Conservation (phyloP, 2,888 invertebrate species). For the Drosophila demipolita region DNA sequence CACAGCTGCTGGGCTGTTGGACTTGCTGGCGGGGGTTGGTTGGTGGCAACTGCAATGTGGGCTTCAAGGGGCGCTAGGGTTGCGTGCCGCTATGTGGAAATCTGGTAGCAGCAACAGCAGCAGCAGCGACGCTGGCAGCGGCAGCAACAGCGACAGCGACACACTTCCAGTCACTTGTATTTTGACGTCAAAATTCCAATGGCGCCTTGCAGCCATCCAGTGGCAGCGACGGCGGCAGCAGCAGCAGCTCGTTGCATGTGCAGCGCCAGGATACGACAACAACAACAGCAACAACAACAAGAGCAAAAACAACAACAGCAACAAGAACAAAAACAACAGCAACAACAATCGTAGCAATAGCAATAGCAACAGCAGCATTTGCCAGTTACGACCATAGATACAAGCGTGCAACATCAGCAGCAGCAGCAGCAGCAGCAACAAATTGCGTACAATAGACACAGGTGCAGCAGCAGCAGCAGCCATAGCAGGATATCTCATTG, state of each 20-base stretch:
- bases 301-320: conserved; percentile 39
- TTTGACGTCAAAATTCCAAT: conserved; percentile 76
- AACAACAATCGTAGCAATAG: conserved; percentile 44
- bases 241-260: conserved; percentile 66
- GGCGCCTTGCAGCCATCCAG: conserved; percentile 74
- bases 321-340: not conserved
- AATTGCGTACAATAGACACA: conserved; percentile 19
- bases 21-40: conserved; percentile 39
- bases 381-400: conserved; percentile 55
- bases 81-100: conserved; percentile 77
- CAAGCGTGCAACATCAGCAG: conserved; percentile 57
- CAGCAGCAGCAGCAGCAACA: conserved; percentile 38
- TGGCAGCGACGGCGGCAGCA: conserved; percentile 42
- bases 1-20: conserved; percentile 71
- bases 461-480: conserved; percentile 10
- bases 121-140: conserved; percentile 36
- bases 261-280: conserved; percentile 63
- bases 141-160: conserved; percentile 72
- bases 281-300: conserved; percentile 25
- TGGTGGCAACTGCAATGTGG: conserved; percentile 57
- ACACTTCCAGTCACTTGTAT: conserved; percentile 79
- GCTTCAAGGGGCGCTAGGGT: conserved; percentile 52
- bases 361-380: conserved; percentile 54
- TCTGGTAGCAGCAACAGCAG: conserved; percentile 34
- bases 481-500: conserved; percentile 14